phyloP scores from a whole-genome alignment of 2,888 invertebrate genomes.

The Adelognathus sp. region DNA sequence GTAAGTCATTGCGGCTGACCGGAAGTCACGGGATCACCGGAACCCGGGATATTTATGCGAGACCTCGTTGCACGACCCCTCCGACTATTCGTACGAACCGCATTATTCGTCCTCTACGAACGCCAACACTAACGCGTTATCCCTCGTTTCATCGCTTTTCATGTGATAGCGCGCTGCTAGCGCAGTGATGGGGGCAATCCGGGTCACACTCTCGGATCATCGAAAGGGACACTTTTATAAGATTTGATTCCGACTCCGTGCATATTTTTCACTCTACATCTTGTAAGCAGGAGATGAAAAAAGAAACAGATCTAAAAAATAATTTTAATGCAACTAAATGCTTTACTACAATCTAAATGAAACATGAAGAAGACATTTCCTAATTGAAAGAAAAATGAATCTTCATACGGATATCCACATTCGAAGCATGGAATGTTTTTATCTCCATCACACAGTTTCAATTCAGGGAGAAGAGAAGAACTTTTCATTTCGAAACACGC shows the following conservation, averaged over 20 bases:
- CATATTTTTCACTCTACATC: background rate
- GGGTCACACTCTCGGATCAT: background rate
- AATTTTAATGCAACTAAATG: too few relatives aligned
- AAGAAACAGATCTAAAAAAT: background rate
- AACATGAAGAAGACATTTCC: too few relatives aligned
- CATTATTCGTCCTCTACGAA: slow-evolving; percentile 29
- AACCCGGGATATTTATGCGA: slow-evolving; percentile 81
- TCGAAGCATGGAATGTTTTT: too few relatives aligned
- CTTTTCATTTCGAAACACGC: too few relatives aligned
- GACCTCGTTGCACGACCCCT: slow-evolving; percentile 62
- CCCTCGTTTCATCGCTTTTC: background rate
- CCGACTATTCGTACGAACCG: slow-evolving; percentile 57
- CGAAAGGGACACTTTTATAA: background rate
- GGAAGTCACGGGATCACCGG: slow-evolving; percentile 81
- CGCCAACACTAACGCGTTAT: slow-evolving; percentile 27
- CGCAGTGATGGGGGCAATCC: background rate
- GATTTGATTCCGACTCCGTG: background rate
- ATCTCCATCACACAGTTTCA: too few relatives aligned
- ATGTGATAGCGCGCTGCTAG: background rate
- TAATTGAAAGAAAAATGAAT: too few relatives aligned
- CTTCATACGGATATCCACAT: too few relatives aligned
- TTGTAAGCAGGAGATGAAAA: too few relatives aligned
- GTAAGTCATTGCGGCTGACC: slow-evolving; percentile 81
- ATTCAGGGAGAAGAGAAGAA: too few relatives aligned
- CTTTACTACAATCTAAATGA: too few relatives aligned